Conservation (phyloP, 2,888 invertebrate species). For the Patella pellucida region DNA sequence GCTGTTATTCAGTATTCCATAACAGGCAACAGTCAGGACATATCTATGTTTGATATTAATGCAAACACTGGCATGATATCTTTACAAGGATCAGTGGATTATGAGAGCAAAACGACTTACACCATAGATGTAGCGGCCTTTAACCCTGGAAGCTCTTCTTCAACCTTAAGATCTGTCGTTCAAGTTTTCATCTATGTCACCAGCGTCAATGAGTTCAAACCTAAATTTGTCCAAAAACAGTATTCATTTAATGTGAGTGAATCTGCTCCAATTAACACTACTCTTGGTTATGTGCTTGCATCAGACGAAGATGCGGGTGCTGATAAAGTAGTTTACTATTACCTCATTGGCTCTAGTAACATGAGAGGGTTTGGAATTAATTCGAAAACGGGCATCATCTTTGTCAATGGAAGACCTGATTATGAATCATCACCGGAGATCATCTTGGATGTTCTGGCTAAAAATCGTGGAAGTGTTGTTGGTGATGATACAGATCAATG, state of each 20-base stretch:
- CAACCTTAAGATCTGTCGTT: conserved; percentile 43
- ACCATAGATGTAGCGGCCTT: conserved; percentile 84
- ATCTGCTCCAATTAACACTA: conserved; percentile 53
- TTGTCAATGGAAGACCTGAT: conserved; percentile 82
- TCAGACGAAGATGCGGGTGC: conserved; percentile 60
- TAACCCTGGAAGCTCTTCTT: conserved; percentile 83
- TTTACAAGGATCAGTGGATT: conserved; percentile 86
- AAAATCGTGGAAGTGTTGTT: conserved; percentile 92
- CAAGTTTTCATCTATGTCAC: conserved; percentile 55
- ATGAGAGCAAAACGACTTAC: conserved; percentile 85
- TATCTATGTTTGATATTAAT: conserved; percentile 82
- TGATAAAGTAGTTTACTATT: conserved; percentile 80
- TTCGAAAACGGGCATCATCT: conserved; percentile 83
- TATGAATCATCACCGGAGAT: conserved; percentile 60
- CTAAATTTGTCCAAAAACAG: conserved; percentile 51
- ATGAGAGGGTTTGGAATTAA: conserved; percentile 91
- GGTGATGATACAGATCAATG: conserved; percentile 97
- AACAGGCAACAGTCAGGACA: conserved; percentile 75
- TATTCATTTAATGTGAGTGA: conserved; percentile 63
- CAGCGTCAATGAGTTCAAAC: conserved; percentile 64
- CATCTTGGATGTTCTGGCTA: conserved; percentile 87
- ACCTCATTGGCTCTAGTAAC: conserved; percentile 93
- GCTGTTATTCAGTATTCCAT: conserved; percentile 88
- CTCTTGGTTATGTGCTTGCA: conserved; percentile 55
- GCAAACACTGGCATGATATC: conserved; percentile 82